Evolutionary conservation across 2,888 invertebrate species (phyloP).

Genomic region (Bugula neritina): DNA sequence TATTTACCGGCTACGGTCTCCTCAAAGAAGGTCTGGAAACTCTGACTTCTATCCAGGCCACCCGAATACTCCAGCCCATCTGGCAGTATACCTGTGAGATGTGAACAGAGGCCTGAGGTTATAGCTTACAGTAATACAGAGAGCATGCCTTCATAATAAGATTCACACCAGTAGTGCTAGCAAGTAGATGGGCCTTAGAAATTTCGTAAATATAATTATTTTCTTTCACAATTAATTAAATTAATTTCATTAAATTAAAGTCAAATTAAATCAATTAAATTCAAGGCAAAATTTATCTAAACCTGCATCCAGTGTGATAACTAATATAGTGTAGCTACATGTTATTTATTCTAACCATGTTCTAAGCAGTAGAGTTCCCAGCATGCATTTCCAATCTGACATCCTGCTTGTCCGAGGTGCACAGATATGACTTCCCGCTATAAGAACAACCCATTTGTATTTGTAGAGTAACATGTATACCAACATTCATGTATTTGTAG

Average conservation of each 20-base stretch:
- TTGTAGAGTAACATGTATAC: not conserved
- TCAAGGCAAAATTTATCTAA: too few species aligned
- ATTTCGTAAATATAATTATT: too few species aligned
- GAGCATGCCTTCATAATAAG: too few species aligned
- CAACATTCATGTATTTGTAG: not conserved
- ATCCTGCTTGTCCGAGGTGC: constrained; percentile 14
- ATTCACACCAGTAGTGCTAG: too few species aligned
- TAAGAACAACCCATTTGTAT: not conserved
- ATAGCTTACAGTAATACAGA: too few species aligned
- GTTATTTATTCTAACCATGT: too few species aligned
- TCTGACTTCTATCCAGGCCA: not conserved
- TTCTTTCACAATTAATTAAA: too few species aligned
- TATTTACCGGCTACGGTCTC: constrained; percentile 8
- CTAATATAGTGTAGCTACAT: not conserved
- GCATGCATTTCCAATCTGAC: constrained; percentile 26
- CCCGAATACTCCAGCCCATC: not conserved
- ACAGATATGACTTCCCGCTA: constrained; percentile 7
- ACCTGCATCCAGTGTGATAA: too few species aligned
- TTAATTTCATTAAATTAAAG: too few species aligned
- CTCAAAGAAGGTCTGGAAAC: constrained; percentile 10
- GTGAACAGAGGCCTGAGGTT: too few species aligned
- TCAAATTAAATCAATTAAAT: too few species aligned
- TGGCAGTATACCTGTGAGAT: constrained; percentile 10
- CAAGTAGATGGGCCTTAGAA: too few species aligned
- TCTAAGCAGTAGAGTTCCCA: constrained; percentile 21